Conservation (phyloP, 2,113 vertebrate genomes). For the Eleginops maclovinus region DNA sequence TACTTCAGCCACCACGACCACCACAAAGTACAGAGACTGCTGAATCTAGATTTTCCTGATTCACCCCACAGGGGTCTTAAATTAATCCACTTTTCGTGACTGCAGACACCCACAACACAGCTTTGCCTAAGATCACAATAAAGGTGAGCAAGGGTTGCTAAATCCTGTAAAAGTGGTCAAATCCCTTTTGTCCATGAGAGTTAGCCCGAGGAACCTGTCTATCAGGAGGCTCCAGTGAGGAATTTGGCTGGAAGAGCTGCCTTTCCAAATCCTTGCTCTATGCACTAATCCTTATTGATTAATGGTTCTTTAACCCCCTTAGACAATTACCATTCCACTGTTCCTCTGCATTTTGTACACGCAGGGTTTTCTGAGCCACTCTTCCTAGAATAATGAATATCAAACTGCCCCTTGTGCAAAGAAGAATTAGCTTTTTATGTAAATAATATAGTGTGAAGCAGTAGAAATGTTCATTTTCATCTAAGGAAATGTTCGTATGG, state of each 20-base stretch:
- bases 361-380: background rate
- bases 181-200: slow-evolving; percentile 46
- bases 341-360: slow-evolving; percentile 2
- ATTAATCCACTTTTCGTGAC: slow-evolving; percentile 54
- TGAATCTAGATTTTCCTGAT: slow-evolving; percentile 12
- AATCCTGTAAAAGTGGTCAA: slow-evolving; percentile 58
- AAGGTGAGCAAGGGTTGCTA: slow-evolving; percentile 48
- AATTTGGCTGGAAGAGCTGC: slow-evolving; percentile 40
- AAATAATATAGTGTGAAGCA: no score
- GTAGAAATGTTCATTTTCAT: slow-evolving; percentile 15
- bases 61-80: slow-evolving; percentile 16
- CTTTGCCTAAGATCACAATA: slow-evolving; percentile 41
- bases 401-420: slow-evolving; percentile 7
- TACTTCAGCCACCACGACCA: no score
- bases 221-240: slow-evolving; percentile 30
- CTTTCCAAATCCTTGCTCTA: slow-evolving; percentile 34
- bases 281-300: slow-evolving; percentile 68
- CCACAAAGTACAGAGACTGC: background rate
- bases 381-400: background rate
- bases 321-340: slow-evolving; percentile 52
- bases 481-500: background rate
- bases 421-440: no score
- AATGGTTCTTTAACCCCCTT: slow-evolving; percentile 54
- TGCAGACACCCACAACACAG: slow-evolving; percentile 49
- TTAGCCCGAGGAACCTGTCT: slow-evolving; percentile 40